Evolutionary conservation across 2,113 vertebrate species (phyloP), one percentile per base, ranked within the genome.

Genomic region (Engraulis encrasicolus): DNA sequence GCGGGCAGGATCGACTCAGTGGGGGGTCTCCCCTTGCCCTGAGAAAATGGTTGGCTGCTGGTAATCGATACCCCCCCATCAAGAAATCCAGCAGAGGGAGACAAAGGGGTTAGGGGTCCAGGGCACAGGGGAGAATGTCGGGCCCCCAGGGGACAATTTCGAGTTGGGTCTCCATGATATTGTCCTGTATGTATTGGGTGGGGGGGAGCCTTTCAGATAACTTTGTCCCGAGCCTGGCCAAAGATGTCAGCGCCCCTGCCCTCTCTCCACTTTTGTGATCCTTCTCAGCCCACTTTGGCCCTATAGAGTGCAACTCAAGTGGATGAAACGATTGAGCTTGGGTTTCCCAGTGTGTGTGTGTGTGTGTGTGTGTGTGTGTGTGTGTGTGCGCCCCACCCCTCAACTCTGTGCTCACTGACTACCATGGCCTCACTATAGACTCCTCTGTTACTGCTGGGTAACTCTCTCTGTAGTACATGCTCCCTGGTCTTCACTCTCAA

Each of bases 381-480:
- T 27, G 58, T 66, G 23, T n/a, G 58, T 79, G 78, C 7, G 36
- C 37, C 38, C 52, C 7, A 36, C 86, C 50, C 31, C 52, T 74
- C 50, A 31, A 49, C 40, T 61, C 80, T 15, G 74, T 88, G 81
- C 52, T 37, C 83, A 36, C 78, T 79, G 23, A 48, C 86, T 86
- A 87, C 82, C 48, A 61, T 6, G 54, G 12, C 87, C 77, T 87
- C 50, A 82, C 38, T 50, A 19, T 84, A 52, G 80, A 82, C 71
- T 80, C 82, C 36, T 84, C 86, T 34, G 88, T 85, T 85, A 84
- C 9, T 78, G 86, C 83, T 92, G 88, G 80, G 84, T 89, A 94
- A 91, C 79, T 89, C 90, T 18, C 87, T 93, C 86, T 85, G 84
- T 77, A 91, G 83, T 88, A 83, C 82, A 80, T 85, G 91, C 90